Conservation (phyloP, 2,113 vertebrate genomes). For the Atlantisia rogersi region DNA sequence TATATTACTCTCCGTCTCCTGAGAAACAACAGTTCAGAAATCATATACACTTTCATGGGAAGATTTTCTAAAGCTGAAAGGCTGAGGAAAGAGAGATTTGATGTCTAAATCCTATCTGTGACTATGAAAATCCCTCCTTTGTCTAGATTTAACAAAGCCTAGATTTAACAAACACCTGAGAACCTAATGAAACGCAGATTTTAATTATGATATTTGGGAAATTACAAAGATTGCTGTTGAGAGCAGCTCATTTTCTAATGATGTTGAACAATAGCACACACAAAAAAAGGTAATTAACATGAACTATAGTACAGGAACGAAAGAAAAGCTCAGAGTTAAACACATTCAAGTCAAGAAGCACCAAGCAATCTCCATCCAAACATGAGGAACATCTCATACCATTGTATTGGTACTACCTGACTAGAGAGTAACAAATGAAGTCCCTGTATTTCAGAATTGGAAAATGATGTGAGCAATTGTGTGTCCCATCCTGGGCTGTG, state of each 20-base stretch:
- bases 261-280: not conserved
- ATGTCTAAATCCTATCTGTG: conserved; percentile 16
- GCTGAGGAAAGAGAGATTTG: not conserved
- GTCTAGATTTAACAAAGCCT: conserved; percentile 8
- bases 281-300: not conserved
- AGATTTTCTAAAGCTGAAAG: conserved; percentile 38
- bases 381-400: not conserved
- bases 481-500: not conserved
- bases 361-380: not conserved
- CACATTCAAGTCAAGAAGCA: not conserved
- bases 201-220: conserved; percentile 32
- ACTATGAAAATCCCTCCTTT: conserved; percentile 18
- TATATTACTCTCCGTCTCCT: not conserved
- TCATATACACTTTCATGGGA: not conserved
- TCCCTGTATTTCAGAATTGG: not conserved
- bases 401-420: not conserved
- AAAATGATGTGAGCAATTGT: not conserved
- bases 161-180: not conserved
- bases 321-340: not conserved
- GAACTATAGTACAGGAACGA: not conserved
- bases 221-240: not conserved
- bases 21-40: conserved; percentile 34
- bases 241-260: conserved; percentile 10
- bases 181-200: conserved; percentile 28
- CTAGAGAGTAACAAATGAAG: not conserved